Evolutionary conservation across 2,113 vertebrate species (phyloP).

Genomic region (Butastur rufipennis): DNA sequence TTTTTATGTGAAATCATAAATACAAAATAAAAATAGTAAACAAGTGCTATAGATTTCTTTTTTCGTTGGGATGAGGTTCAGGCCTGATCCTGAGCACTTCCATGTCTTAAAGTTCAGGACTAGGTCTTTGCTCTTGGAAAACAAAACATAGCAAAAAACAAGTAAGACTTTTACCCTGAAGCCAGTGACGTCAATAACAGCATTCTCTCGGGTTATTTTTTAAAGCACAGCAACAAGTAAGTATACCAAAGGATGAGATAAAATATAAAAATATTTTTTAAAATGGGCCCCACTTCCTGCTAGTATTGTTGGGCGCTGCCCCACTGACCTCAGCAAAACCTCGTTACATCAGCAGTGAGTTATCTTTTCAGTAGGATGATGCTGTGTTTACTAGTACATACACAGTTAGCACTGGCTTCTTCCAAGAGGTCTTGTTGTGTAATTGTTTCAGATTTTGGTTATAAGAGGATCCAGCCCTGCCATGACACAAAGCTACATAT

Average conservation of each 20-base stretch:
- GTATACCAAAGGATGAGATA: neutral
- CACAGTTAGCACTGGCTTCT: neutral
- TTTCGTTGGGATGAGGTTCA: neutral
- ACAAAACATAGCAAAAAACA: neutral
- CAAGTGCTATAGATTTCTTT: slow-evolving; percentile 25
- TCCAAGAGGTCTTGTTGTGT: neutral
- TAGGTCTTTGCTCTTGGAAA: neutral
- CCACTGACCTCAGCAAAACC: neutral
- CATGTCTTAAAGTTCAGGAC: neutral
- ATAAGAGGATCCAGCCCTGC: neutral
- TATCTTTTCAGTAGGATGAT: neutral
- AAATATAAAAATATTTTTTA: neutral
- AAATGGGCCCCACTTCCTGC: neutral
- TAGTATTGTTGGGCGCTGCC: neutral
- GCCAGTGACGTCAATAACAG: neutral
- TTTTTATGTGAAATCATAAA: slow-evolving; percentile 56
- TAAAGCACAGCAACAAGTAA: neutral
- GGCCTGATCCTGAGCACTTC: neutral
- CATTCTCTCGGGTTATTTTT: neutral
- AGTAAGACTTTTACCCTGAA: neutral
- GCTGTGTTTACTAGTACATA: neutral
- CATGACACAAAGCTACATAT: neutral
- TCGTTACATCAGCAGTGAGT: neutral
- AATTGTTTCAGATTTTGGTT: neutral
- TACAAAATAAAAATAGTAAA: slow-evolving; percentile 62